Evolutionary conservation across 2,113 vertebrate species (phyloP), one percentile per base, ranked within the genome.

Genomic region (Columbina picui): DNA sequence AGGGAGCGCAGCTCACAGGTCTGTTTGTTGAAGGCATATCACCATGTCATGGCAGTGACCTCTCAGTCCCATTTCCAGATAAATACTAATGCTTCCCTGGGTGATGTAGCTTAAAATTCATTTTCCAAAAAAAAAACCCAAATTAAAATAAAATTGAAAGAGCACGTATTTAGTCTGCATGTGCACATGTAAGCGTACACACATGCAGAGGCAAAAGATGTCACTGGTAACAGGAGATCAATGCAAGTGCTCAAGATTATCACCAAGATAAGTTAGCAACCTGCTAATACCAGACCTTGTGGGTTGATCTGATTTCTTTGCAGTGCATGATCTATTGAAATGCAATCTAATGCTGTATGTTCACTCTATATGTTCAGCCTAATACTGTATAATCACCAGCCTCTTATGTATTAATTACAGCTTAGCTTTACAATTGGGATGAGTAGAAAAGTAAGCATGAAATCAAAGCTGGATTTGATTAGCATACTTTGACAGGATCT

Each of bases 321-420:
- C 90, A 87, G 63, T 83, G 70, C 34, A 91, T 94, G 85, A 84
- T 92, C 91, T 90, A 74, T 25, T 92, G 86, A 97, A 97, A 96
- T 75, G 83, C 39, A 87, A 84, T 87, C 91, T 97, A 93, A 92
- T 74, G 67, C 84, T 94, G 89, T 93, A 86, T 85, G 93, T 96
- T 97, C 86, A 92, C 79, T 87, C 53, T 59, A 93, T 97, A 96
- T 90, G 53, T 98, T 95, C 86, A 91, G 92, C 81, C 84, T 96
- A 98, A 98, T 97, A 69, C 89, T 91, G 78, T 63, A 92, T 97
- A 97, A 97, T 98, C 95, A 97, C 65, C 91, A 96, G 85, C 92
- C 96, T 97, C 96, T 98, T 97, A 97, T 89, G 93, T 97, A 97
- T 98, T 98, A 98, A 98, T 98, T 97, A 90, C 84, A 94, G 94